Evolutionary conservation across 92 coral and sea anemone genomes (phyloP).

Genomic region (Heliopora coerulea): DNA sequence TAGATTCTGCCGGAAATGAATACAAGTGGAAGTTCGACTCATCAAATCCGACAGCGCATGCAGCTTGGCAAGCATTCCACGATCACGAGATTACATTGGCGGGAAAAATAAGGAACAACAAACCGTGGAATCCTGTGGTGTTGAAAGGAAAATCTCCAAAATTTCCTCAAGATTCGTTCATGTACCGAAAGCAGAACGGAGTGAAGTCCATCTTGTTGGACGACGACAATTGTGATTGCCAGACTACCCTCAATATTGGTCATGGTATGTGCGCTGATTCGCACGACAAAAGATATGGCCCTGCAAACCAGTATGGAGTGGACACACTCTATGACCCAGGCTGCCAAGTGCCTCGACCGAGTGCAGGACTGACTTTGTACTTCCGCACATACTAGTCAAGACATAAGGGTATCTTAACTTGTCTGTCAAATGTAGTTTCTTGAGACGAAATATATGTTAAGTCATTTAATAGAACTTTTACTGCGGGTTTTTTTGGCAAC

Average conservation of each 20-base stretch:
- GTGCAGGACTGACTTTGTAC: constrained; percentile 61
- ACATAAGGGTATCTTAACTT: no score
- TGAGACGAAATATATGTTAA: no score
- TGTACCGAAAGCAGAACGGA: constrained; percentile 69
- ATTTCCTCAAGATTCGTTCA: constrained; percentile 62
- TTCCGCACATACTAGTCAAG: constrained; percentile 51
- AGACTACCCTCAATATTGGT: constrained; percentile 62
- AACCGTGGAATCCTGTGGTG: constrained; percentile 61
- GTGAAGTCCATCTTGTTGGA: constrained; percentile 70
- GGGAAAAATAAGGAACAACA: constrained; percentile 38
- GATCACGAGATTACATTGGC: constrained; percentile 61
- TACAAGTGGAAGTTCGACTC: constrained; percentile 64
- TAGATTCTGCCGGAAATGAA: constrained; percentile 65
- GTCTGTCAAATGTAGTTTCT: no score
- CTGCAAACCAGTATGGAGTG: constrained; percentile 64
- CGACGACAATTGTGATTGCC: constrained; percentile 73
- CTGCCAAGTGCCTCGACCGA: constrained; percentile 70
- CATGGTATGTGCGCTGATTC: constrained; percentile 62
- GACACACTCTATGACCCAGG: constrained; percentile 62
- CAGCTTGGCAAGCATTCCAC: constrained; percentile 74
- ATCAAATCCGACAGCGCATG: constrained; percentile 63
- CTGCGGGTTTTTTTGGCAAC: no score
- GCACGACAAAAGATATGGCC: constrained; percentile 55
- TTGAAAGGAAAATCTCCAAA: constrained; percentile 58
- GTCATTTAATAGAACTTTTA: no score